Conservation (phyloP, 2,888 invertebrate species). For the Megamerina dolium region DNA sequence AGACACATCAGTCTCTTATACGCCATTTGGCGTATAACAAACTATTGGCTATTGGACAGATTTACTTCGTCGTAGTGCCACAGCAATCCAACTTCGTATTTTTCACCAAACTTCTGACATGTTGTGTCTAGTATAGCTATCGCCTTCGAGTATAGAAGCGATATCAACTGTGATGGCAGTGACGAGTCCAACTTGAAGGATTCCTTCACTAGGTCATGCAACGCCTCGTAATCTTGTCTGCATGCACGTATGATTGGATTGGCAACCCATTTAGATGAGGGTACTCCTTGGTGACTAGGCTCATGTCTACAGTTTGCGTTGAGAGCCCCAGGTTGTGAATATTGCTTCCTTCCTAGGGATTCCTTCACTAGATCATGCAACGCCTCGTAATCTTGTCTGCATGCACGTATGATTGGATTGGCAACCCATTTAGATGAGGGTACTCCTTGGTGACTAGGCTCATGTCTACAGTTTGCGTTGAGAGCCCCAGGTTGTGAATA, state of each 20-base stretch:
- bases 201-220: no score
- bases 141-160: neutral
- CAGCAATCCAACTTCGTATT: conserved; percentile 3
- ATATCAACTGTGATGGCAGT: neutral
- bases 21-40: no score
- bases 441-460: neutral
- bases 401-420: no score
- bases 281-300: neutral
- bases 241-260: conserved; percentile 11
- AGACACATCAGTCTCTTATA: no score
- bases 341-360: conserved; percentile 12
- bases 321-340: conserved; percentile 12
- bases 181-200: no score
- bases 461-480: conserved; percentile 2
- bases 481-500: neutral
- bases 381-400: no score
- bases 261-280: neutral
- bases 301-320: no score
- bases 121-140: neutral
- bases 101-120: no score
- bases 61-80: neutral
- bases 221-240: conserved; percentile 2
- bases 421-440: no score
- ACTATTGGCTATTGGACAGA: no score
- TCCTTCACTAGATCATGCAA: conserved; percentile 12